Conservation (phyloP, 2,888 invertebrate species). For the Seira ritae region DNA sequence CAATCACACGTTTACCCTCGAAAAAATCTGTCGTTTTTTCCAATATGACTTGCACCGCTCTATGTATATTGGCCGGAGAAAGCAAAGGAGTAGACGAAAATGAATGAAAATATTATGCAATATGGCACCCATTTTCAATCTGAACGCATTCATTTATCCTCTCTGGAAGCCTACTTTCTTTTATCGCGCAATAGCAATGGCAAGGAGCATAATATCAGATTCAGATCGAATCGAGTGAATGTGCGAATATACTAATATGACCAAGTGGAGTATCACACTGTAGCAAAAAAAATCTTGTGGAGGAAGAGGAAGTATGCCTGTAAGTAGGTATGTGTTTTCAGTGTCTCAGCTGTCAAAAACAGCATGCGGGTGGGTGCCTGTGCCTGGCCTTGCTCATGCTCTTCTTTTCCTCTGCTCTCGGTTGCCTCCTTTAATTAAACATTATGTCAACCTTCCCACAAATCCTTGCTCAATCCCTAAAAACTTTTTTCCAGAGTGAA, state of each 20-base stretch:
- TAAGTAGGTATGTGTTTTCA: too few species aligned
- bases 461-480: conserved; percentile 32
- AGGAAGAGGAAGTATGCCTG: conserved; percentile 31
- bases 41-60: too few species aligned
- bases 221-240: too few species aligned
- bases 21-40: background rate
- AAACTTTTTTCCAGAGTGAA: background rate
- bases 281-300: conserved; percentile 4
- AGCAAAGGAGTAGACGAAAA: background rate
- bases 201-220: background rate
- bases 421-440: conserved; percentile 52
- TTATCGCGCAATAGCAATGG: background rate
- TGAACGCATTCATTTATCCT: background rate
- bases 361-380: conserved; percentile 33
- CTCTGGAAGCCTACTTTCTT: background rate
- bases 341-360: conserved; percentile 50
- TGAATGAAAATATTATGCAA: conserved; percentile 42
- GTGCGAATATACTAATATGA: background rate
- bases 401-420: background rate
- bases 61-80: background rate
- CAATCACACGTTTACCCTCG: conserved; percentile 29
- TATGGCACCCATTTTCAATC: conserved; percentile 24
- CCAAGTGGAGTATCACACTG: background rate
- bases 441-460: conserved; percentile 53
- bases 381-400: background rate